Base-by-base conservation (phyloP, 2,113 vertebrate genomes). In the Lycaon pictus region DNA sequence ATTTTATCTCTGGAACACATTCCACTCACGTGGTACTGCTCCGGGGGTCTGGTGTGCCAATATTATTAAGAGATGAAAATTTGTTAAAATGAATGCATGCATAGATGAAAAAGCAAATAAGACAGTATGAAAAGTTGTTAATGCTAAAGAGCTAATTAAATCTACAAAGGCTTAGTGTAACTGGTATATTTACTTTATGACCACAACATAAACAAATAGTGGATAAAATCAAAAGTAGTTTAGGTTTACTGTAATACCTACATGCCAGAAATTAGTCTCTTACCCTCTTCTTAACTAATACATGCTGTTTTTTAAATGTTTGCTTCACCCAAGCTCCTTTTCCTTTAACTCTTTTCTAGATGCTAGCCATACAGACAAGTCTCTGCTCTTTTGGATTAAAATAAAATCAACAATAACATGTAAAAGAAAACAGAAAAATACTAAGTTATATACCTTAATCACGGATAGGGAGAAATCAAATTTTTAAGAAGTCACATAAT, bases 401-500 rank as follows among this genome's bases (percentile, higher is more conserved):
- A 77, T 56, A 69, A 77, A 58, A 76, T 32, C 58, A 82, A 58
- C 48, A 89, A 80, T 15, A 60, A 65, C 19, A 86, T 29, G 29
- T 67, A 79, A 90, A 88, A 85, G 2, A 65, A 87, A 95, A 35
- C 0, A 87, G 32, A 67, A 23, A 96, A 93, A 88, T 58, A 62
- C 7, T 62, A 83, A 77, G 16, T 79, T n/a, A 91, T 20, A 90
- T n/a, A n/a, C 72, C 8, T 43, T 32, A 80, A 65, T 7, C 63
- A 55, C 16, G 48, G 16, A 19, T 12, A n/a, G 7, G 25, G 32
- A 82, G 29, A 89, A 80, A 86, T 67, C 35, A 76, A 79, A 11
- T 63, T 58, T 37, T 89, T 69, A 48, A 15, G 32, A 37, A 60
- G 4, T 56, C 95, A 80, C 11, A 71, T 93, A 92, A 97, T 2